Evolutionary conservation across 2,888 invertebrate species (phyloP).

Genomic region (Gari tellinella): DNA sequence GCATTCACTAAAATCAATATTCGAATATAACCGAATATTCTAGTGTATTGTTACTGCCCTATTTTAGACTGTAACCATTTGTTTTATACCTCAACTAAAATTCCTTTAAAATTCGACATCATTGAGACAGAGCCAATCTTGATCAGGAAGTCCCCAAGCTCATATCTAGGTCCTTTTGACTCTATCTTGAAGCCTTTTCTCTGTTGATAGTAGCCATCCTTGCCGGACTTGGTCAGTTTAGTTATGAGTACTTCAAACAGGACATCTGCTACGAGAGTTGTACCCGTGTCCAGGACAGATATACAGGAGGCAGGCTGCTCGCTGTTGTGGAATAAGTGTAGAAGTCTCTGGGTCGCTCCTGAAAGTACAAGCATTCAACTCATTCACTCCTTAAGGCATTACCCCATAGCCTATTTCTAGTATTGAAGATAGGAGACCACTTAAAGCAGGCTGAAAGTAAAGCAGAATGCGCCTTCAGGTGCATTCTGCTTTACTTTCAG

Average conservation of each 20-base stretch:
- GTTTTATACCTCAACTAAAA: conserved; percentile 92
- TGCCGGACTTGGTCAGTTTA: conserved; percentile 89
- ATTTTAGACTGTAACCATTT: no score
- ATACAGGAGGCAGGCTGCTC: conserved; percentile 98
- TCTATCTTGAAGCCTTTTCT: conserved; percentile 91
- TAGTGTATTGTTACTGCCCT: no score
- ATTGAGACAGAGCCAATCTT: conserved; percentile 97
- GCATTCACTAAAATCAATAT: no score
- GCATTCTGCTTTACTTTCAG: no score
- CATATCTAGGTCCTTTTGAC: conserved; percentile 89
- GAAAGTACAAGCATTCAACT: not conserved
- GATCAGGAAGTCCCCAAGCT: conserved; percentile 93
- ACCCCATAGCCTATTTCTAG: no score
- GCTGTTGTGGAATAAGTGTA: conserved; percentile 97
- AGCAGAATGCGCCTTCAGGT: no score
- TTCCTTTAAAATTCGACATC: conserved; percentile 95
- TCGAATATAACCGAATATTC: no score
- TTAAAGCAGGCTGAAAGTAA: no score
- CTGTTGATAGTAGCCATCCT: conserved; percentile 90
- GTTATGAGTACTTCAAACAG: conserved; percentile 95
- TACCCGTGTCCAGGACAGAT: conserved; percentile 93
- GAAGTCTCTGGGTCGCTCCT: conserved; percentile 90
- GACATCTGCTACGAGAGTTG: conserved; percentile 95
- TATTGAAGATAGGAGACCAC: no score
- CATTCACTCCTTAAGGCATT: no score